A percentile compares a stretch with the other conserved stretches of the same genome.
phyloP scores from a whole-genome alignment of 2,888 invertebrate genomes.

The Sarcophaga rosellei region DNA sequence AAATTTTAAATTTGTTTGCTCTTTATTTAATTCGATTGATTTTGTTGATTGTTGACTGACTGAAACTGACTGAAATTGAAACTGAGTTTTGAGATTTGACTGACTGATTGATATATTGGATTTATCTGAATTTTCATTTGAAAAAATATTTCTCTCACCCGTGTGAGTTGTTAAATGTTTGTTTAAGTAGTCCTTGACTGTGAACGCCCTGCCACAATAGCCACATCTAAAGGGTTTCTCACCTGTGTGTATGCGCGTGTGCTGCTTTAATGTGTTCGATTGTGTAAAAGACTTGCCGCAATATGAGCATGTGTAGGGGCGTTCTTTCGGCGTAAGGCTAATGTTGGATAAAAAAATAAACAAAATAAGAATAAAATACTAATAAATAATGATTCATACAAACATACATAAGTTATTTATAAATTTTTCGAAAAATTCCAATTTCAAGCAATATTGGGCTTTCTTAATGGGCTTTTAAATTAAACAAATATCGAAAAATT shows the following conservation, averaged over 20 bases:
- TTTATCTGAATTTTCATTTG: conserved; percentile 72
- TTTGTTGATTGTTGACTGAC: conserved; percentile 59
- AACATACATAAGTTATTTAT: not conserved
- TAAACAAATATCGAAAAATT: conserved; percentile 29
- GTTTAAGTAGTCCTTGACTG: conserved; percentile 81
- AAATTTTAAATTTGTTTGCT: conserved; percentile 28
- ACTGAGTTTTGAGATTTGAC: conserved; percentile 64
- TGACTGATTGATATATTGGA: conserved; percentile 62
- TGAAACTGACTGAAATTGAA: conserved; percentile 62
- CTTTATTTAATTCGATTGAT: conserved; percentile 68
- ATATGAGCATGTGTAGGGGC: conserved; percentile 81
- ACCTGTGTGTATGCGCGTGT: conserved; percentile 81
- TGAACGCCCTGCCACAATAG: conserved; percentile 81
- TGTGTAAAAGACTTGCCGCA: conserved; percentile 81
- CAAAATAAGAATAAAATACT: conserved; percentile 65
- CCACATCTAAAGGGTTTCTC: conserved; percentile 81
- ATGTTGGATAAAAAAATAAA: conserved; percentile 68
- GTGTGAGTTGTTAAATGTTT: conserved; percentile 82
- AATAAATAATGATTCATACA: conserved; percentile 30
- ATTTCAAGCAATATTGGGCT: not conserved
- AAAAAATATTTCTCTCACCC: conserved; percentile 80
- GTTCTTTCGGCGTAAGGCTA: conserved; percentile 81
- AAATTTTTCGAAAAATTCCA: not conserved
- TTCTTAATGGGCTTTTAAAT: not conserved
- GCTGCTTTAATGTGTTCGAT: conserved; percentile 81